Percentiles rank a stretch among this genome's conserved stretches.
These are phyloP conservation scores for Ibidorhyncha struthersii DNA, from an alignment of 2,113 vertebrate genomes.

Conservation along the genomic window DNA sequence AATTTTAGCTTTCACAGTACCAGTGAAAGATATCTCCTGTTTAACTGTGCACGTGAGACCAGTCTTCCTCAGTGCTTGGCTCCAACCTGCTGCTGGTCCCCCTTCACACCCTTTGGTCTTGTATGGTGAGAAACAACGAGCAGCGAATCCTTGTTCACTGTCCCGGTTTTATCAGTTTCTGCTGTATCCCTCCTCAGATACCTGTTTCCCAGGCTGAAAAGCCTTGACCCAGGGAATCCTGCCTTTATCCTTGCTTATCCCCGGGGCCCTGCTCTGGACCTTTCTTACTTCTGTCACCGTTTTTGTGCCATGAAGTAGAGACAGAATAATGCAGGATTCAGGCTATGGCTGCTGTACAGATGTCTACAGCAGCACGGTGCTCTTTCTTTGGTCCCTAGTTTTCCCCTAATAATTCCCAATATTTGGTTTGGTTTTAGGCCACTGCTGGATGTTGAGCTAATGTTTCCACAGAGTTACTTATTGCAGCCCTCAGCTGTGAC, in stretches of 20 bases:
- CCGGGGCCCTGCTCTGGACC: background rate
- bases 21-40: background rate
- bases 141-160: background rate
- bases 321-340: background rate
- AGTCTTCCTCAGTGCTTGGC: background rate
- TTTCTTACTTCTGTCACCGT: fast-evolving
- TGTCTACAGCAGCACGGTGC: background rate
- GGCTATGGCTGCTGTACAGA: background rate
- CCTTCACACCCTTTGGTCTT: fast-evolving
- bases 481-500: background rate
- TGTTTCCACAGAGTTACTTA: background rate
- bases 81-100: background rate
- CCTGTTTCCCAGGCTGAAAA: background rate
- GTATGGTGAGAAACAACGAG: background rate
- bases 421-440: background rate
- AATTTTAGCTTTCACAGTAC: background rate
- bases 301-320: background rate
- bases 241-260: background rate
- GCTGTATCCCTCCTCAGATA: background rate
- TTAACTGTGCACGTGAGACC: fast-evolving
- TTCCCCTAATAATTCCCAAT: background rate
- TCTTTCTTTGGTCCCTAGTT: background rate
- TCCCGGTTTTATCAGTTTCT: background rate
- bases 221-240: background rate
- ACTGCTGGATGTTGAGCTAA: background rate